Base-by-base conservation (phyloP, 2,797 vertebrate genomes). In the Helarctos malayanus region DNA sequence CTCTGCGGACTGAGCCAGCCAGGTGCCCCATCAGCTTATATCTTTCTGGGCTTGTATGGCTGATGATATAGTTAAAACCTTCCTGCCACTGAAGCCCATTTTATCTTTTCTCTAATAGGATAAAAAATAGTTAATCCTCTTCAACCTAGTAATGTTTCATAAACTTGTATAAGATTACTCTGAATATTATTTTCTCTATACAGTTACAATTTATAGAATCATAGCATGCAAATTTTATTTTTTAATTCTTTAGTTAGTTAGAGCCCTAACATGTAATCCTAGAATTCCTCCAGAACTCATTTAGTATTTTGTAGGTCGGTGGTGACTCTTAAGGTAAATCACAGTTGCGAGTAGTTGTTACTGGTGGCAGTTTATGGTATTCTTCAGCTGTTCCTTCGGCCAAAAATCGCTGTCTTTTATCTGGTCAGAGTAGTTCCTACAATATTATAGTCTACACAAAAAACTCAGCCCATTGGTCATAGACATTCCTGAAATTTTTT, bases 31-130 rank as follows among this genome's bases (percentile, higher is more conserved):
- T 86, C 4, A 47, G 68, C 57, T 92, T 3, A 1, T 35, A 16
- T 61, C 38, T 93, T 93, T 96, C 88, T 95, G 88, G 78, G 38
- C 23, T 85, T 94, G 61, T 41, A 1, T 88, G 52, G 45, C 38
- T 76, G 18, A 12, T 84, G 61, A 41, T 76, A 1, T 61, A 93
- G 38, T n/a, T 92, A 57, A 94, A 81, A 47, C 21, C 9, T 14
- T 59, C 32, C 32, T 76, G 41, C 38, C 14, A 59, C 57, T 85
- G 84, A 92, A 89, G 78, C 15, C 38, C 32, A 45, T 69, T 93
- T 81, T 78, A 35, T 93, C 41, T 86, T 86, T 92, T 71, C 10
- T 84, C 45, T 68, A 73, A 38, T 35, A 80, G 69, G 14, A 54
- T 18, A 89, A 69, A 82, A 91, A 94, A 68, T 57, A 83, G 4